Evolutionary conservation across 2,797 vertebrate species (phyloP).

Genomic region (Pantherophis alleghaniensis): DNA sequence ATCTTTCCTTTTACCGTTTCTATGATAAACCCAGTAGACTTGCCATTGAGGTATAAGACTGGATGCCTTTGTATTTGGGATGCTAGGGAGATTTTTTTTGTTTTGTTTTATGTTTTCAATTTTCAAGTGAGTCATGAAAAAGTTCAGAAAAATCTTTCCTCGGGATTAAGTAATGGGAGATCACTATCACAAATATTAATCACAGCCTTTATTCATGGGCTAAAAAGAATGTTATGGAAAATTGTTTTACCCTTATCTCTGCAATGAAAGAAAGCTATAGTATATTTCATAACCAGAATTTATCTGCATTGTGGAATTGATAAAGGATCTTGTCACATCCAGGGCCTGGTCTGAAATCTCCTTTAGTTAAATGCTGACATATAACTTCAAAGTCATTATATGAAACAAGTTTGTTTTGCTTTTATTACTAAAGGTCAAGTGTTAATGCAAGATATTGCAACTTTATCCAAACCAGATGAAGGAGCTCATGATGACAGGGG

Average conservation of each 20-base stretch:
- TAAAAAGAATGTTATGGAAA: not conserved
- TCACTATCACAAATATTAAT: slow-evolving; percentile 34
- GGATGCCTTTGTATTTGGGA: not conserved
- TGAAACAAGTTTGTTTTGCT: slow-evolving; percentile 10
- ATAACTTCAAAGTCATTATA: not conserved
- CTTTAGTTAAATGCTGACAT: not conserved
- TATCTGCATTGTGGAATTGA: not conserved
- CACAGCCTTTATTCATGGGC: slow-evolving; percentile 24
- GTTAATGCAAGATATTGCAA: not conserved
- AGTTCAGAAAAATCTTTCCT: slow-evolving; percentile 14
- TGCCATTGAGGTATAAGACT: not conserved
- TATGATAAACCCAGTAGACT: not conserved
- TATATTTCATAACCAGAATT: not conserved
- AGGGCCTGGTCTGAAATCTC: slow-evolving; percentile 11
- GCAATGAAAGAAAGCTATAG: not conserved
- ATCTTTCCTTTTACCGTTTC: slow-evolving; percentile 8
- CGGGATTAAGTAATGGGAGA: slow-evolving; percentile 10
- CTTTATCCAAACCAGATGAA: not conserved
- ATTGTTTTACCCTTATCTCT: slow-evolving; percentile 25
- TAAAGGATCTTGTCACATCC: not conserved
- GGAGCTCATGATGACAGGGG: not conserved
- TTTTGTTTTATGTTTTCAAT: slow-evolving; percentile 23
- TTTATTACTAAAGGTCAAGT: slow-evolving; percentile 4
- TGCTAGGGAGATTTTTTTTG: slow-evolving; percentile 6
- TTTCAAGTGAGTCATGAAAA: slow-evolving; percentile 10